Conservation (phyloP, 1,140 invertebrate genomes). For the Zaprionus nigranus region DNA sequence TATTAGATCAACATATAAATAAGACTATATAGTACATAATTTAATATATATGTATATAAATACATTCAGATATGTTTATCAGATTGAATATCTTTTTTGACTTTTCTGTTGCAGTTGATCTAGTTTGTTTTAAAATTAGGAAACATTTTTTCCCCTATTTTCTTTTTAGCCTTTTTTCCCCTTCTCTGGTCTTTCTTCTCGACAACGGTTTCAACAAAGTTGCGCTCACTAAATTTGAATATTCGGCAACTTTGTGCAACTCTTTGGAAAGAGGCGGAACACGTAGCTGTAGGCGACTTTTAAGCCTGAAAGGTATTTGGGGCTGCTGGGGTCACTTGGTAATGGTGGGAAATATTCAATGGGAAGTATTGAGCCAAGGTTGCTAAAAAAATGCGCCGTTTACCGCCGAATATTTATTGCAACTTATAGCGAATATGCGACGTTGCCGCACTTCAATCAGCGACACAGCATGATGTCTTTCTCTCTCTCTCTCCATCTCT, state of each 20-base stretch:
- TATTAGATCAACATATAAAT: too few species aligned
- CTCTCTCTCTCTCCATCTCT: background rate
- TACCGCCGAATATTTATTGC: background rate
- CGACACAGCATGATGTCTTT: background rate
- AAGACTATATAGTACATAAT: too few species aligned
- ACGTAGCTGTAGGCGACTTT: constrained; percentile 9
- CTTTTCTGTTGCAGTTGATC: background rate
- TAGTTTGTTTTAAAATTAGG: background rate
- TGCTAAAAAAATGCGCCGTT: constrained; percentile 11
- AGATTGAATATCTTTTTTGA: background rate
- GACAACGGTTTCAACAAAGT: constrained; percentile 23
- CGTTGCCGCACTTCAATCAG: constrained; percentile 39
- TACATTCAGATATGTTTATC: background rate
- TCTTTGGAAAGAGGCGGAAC: background rate
- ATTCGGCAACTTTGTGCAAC: constrained; percentile 20
- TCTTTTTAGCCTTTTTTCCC: background rate
- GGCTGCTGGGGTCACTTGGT: constrained; percentile 10
- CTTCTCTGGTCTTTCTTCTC: background rate
- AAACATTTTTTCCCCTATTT: background rate
- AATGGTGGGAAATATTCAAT: background rate
- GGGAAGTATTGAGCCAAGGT: constrained; percentile 7
- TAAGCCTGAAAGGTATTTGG: background rate
- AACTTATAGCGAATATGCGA: background rate
- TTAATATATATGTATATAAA: too few species aligned
- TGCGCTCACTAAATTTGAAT: constrained; percentile 18